These are phyloP conservation scores for Heliconius hermathena DNA, from an alignment of 1,140 invertebrate species.

Conservation along the genomic window DNA sequence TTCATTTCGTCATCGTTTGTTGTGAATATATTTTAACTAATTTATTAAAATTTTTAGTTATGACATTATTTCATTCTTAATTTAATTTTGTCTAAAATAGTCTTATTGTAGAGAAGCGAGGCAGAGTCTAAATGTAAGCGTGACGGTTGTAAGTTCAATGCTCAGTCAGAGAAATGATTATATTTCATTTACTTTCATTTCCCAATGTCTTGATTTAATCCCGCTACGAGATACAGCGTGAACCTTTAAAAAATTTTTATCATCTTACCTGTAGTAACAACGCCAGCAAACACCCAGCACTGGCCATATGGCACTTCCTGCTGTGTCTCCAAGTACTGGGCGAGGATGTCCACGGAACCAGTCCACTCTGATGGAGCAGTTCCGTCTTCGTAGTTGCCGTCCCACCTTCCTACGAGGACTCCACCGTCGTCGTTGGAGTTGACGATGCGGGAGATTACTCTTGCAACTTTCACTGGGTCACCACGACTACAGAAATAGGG, in stretches of 20 bases:
- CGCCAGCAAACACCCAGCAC: conserved; percentile 90
- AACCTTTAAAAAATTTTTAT: not conserved
- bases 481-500: conserved; percentile 80
- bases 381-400: conserved; percentile 87
- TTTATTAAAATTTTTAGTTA: too few relatives aligned
- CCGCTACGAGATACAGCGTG: too few relatives aligned
- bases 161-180: too few relatives aligned
- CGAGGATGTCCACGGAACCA: conserved; percentile 85
- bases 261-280: conserved; percentile 85
- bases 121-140: too few relatives aligned
- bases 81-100: too few relatives aligned
- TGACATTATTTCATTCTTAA: too few relatives aligned
- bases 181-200: too few relatives aligned
- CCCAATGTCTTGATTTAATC: too few relatives aligned
- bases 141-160: too few relatives aligned
- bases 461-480: conserved; percentile 87
- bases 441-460: conserved; percentile 88
- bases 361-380: conserved; percentile 86
- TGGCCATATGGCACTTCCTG: conserved; percentile 87
- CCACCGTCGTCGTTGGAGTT: conserved; percentile 88
- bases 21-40: too few relatives aligned
- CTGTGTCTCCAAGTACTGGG: conserved; percentile 83
- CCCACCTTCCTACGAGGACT: conserved; percentile 87
- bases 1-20: too few relatives aligned
- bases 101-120: too few relatives aligned